phyloP scores from a whole-genome alignment of 1,140 invertebrate species.

The Ostrea denselamellosa region DNA sequence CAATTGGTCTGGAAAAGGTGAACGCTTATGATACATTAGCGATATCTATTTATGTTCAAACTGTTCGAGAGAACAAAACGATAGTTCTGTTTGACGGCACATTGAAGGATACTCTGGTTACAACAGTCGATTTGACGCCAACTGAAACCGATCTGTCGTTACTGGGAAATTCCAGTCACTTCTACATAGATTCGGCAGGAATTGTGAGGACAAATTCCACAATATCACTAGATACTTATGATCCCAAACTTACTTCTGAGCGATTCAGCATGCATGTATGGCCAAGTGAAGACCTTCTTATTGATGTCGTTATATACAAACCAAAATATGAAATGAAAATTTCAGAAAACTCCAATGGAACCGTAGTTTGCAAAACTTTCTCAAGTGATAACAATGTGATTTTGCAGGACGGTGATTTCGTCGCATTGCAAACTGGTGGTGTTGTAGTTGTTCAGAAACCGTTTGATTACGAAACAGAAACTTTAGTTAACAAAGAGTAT shows the following conservation, averaged over 20 bases:
- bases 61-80: background rate
- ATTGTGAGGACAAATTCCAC: background rate
- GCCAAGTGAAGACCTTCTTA: background rate
- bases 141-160: background rate
- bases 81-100: background rate
- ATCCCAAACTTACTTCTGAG: background rate
- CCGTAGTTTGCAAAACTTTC: background rate
- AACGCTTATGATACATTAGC: background rate
- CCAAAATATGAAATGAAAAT: background rate
- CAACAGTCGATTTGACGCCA: background rate
- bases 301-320: background rate
- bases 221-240: background rate
- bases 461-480: slow-evolving; percentile 1
- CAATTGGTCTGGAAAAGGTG: background rate
- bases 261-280: background rate
- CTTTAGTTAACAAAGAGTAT: background rate
- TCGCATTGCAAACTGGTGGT: background rate
- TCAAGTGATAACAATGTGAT: background rate
- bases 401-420: background rate
- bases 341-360: background rate
- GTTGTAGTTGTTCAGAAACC: background rate
- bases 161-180: background rate
- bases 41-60: background rate
- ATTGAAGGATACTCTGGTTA: background rate
- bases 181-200: background rate